phyloP scores from a whole-genome alignment of 2,113 vertebrate genomes.

The Pagrus major region DNA sequence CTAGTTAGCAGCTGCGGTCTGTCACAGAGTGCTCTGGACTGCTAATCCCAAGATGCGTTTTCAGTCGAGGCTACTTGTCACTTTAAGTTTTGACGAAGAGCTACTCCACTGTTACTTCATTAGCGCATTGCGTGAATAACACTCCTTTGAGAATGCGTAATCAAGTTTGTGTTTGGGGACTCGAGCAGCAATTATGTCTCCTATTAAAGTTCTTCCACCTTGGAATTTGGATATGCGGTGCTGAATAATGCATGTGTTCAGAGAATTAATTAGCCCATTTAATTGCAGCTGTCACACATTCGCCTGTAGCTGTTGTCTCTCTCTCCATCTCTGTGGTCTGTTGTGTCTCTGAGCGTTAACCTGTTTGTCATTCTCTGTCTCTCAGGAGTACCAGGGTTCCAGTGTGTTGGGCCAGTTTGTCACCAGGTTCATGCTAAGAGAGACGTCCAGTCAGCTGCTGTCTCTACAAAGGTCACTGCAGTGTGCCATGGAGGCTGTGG shows the following conservation, averaged over 20 bases:
- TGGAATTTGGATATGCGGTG: slow-evolving; percentile 15
- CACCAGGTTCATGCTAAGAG: slow-evolving; percentile 94
- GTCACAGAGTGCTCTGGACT: slow-evolving; percentile 49
- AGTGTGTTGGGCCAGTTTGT: slow-evolving; percentile 97
- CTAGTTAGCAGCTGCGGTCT: slow-evolving; percentile 59
- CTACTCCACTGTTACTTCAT: slow-evolving; percentile 27
- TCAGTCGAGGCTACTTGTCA: slow-evolving; percentile 32
- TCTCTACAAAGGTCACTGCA: slow-evolving; percentile 94
- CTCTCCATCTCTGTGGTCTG: neutral
- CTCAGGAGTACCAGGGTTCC: slow-evolving; percentile 92
- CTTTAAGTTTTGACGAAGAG: slow-evolving; percentile 40
- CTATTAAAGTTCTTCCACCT: slow-evolving; percentile 50
- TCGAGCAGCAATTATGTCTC: slow-evolving; percentile 40
- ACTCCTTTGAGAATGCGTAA: slow-evolving; percentile 44
- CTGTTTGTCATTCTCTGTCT: slow-evolving; percentile 12
- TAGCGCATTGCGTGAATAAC: slow-evolving; percentile 16
- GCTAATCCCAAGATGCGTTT: slow-evolving; percentile 58
- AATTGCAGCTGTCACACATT: slow-evolving; percentile 44
- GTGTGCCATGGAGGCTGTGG: slow-evolving; percentile 94
- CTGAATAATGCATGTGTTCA: slow-evolving; percentile 48
- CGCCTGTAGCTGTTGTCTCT: slow-evolving; percentile 21
- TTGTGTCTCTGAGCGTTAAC: neutral
- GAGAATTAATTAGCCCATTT: slow-evolving; percentile 52
- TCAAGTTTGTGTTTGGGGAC: slow-evolving; percentile 51
- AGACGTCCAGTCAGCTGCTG: slow-evolving; percentile 93